These are phyloP conservation scores for Apis florea DNA, from an alignment of 1,140 invertebrate genomes.

Conservation along the genomic window DNA sequence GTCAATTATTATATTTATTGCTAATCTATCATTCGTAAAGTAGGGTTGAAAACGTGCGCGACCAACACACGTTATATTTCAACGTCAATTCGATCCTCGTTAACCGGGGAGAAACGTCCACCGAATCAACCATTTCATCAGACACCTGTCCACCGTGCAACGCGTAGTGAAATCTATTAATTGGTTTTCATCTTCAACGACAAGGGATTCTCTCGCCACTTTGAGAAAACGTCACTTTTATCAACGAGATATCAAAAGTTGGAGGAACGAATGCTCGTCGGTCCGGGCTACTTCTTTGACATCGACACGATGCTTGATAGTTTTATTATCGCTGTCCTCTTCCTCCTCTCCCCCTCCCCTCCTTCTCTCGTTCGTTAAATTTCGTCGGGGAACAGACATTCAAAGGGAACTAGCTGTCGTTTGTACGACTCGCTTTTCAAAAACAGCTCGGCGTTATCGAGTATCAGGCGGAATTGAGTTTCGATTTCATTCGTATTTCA, in stretches of 20 bases:
- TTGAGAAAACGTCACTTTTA: not conserved
- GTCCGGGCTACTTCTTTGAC: not conserved
- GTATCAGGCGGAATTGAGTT: not conserved
- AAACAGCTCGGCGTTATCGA: not conserved
- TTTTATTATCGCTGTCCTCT: not conserved
- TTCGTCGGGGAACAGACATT: not conserved
- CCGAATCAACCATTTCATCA: conserved; percentile 1
- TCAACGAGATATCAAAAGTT: not conserved
- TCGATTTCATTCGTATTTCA: conserved; percentile 10
- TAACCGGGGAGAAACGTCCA: not conserved
- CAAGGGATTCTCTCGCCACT: not conserved
- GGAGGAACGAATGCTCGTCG: not conserved
- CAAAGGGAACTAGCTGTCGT: not conserved
- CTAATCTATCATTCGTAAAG: not conserved
- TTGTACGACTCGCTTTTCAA: not conserved
- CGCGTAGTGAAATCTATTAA: not conserved
- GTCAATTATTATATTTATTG: not conserved
- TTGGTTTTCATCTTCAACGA: not conserved
- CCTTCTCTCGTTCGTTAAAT: conserved; percentile 9
- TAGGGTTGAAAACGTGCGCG: not conserved
- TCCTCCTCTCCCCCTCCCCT: not conserved
- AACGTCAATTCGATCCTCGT: conserved; percentile 7
- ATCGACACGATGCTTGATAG: not conserved
- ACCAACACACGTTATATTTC: not conserved
- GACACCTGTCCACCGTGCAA: not conserved